Conservation (phyloP, 2,113 vertebrate genomes). For the Rhynchopsitta pachyrhyncha region DNA sequence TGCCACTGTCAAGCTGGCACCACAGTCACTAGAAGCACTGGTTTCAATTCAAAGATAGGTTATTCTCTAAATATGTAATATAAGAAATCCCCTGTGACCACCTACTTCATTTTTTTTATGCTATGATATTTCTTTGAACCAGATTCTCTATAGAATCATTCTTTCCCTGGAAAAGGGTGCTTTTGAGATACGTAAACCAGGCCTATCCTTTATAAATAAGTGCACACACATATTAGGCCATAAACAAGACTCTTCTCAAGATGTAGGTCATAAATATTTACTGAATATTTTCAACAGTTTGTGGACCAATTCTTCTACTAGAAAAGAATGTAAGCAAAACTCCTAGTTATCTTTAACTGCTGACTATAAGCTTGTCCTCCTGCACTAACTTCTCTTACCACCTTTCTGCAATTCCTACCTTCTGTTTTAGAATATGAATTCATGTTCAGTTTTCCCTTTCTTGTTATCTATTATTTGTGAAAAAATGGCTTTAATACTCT, state of each 20-base stretch:
- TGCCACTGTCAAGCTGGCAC: neutral
- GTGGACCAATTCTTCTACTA: neutral
- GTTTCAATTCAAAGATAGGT: neutral
- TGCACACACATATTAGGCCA: neutral
- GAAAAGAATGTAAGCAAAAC: neutral
- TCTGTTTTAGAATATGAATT: neutral
- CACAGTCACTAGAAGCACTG: neutral
- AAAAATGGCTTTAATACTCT: neutral
- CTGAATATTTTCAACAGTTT: neutral
- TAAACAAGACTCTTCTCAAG: neutral
- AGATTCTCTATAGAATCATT: neutral
- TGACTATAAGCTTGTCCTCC: neutral
- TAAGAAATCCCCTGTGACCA: neutral
- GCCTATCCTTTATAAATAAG: neutral
- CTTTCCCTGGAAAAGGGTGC: neutral
- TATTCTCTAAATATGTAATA: neutral
- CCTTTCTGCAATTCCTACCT: neutral
- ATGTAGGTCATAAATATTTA: neutral
- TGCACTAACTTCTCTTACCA: neutral
- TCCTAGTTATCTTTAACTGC: neutral
- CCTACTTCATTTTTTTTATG: neutral
- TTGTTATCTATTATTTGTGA: neutral
- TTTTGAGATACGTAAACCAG: neutral
- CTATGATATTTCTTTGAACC: neutral
- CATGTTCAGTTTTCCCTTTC: neutral